Evolutionary conservation across 2,797 vertebrate genomes (phyloP).

Genomic region (Arnoldichthys spilopterus): DNA sequence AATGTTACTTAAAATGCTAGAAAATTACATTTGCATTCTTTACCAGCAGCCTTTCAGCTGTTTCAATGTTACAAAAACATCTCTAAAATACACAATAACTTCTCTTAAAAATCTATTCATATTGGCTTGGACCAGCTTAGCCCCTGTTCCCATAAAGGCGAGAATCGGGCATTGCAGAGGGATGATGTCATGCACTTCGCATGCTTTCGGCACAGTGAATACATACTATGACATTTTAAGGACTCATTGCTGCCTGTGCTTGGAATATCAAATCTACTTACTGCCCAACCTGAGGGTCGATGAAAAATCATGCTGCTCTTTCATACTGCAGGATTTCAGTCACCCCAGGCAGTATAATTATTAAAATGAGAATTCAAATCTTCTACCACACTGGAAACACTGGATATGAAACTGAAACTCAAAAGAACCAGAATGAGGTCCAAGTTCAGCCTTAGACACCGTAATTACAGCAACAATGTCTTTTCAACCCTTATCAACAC

Average conservation of each 20-base stretch:
- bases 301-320: neutral
- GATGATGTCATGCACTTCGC: slow-evolving; percentile 80
- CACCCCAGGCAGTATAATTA: neutral
- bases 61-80: neutral
- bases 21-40: no score
- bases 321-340: neutral
- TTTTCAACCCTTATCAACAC: neutral
- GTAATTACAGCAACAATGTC: neutral
- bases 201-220: slow-evolving; percentile 37
- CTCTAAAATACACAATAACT: neutral
- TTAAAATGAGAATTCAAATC: neutral
- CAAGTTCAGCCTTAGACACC: neutral
- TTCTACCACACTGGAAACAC: neutral
- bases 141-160: slow-evolving; percentile 25
- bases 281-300: neutral
- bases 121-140: slow-evolving; percentile 18
- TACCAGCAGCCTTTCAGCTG: no score
- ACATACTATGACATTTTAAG: slow-evolving; percentile 16
- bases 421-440: neutral
- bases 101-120: no score
- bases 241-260: neutral
- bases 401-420: neutral
- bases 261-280: slow-evolving; percentile 28
- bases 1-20: no score
- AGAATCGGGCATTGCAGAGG: slow-evolving; percentile 68